Conservation (phyloP, 2,888 invertebrate genomes). For the Tetropium fuscum region DNA sequence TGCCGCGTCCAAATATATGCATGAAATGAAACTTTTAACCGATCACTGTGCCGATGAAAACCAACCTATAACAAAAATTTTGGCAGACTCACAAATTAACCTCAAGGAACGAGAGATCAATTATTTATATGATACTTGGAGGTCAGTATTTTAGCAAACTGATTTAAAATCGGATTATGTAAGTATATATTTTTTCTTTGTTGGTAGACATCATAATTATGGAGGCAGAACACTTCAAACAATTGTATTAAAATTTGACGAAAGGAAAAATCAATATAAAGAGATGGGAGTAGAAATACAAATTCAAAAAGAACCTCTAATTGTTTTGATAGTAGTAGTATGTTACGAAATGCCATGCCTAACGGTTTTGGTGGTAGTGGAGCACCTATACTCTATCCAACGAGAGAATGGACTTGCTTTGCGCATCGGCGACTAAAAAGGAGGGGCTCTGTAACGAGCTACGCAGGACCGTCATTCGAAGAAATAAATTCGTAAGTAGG, state of each 20-base stretch:
- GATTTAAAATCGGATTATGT: neutral
- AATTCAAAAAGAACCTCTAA: neutral
- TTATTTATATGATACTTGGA: conserved; percentile 3
- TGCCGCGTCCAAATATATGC: neutral
- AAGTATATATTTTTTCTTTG: neutral
- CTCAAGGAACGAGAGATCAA: conserved; percentile 4
- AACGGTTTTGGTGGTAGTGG: neutral
- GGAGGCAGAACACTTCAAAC: neutral
- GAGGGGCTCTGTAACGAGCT: too few species aligned
- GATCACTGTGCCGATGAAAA: neutral
- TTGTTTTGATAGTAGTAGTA: neutral
- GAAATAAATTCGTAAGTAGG: too few species aligned
- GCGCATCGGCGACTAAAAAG: too few species aligned
- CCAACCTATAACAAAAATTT: neutral
- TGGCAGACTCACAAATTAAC: conserved; percentile 1
- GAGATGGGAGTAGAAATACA: neutral
- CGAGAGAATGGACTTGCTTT: too few species aligned
- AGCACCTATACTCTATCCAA: too few species aligned
- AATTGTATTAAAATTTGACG: neutral
- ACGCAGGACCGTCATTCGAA: too few species aligned
- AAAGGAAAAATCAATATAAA: neutral
- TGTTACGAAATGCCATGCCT: neutral
- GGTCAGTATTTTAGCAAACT: conserved; percentile 1
- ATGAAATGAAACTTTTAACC: conserved; percentile 3
- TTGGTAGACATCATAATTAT: neutral